Percentiles rank a stretch among this genome's conserved stretches.
Conservation (phyloP, 2,797 vertebrate genomes). For the Siniperca undulata region DNA sequence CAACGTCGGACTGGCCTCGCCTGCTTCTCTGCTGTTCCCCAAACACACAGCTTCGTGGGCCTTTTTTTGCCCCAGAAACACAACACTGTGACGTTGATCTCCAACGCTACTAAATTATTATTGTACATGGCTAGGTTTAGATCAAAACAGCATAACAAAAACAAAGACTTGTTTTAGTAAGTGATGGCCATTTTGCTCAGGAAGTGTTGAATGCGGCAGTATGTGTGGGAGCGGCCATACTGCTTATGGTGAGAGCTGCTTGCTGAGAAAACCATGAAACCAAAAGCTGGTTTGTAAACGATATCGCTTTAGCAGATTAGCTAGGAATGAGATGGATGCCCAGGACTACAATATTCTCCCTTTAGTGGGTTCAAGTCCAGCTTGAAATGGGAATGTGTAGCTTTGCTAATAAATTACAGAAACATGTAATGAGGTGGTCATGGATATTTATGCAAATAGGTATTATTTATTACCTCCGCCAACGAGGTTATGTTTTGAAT, state of each 20-base stretch:
- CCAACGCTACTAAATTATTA: slow-evolving; percentile 35
- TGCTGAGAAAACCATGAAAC: slow-evolving; percentile 64
- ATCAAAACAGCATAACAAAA: slow-evolving; percentile 73
- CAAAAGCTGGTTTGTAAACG: slow-evolving; percentile 68
- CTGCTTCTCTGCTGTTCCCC: slow-evolving; percentile 66
- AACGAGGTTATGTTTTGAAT: background rate
- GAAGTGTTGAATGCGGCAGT: slow-evolving; percentile 81
- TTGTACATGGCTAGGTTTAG: slow-evolving; percentile 40
- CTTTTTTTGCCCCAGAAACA: slow-evolving; percentile 74
- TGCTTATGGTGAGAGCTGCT: slow-evolving; percentile 74
- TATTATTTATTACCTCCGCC: background rate
- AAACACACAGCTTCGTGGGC: slow-evolving; percentile 84
- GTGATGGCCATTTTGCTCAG: slow-evolving; percentile 73
- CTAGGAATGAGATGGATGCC: slow-evolving; percentile 65
- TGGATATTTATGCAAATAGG: slow-evolving; percentile 4
- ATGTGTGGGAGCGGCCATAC: slow-evolving; percentile 78
- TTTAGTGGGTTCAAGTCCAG: slow-evolving; percentile 5
- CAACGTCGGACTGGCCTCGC: slow-evolving; percentile 64
- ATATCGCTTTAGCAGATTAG: slow-evolving; percentile 82
- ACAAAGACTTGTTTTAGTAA: slow-evolving; percentile 72
- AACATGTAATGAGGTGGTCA: background rate
- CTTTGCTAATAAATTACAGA: background rate
- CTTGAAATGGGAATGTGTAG: slow-evolving; percentile 3
- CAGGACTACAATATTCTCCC: slow-evolving; percentile 4
- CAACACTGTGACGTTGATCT: slow-evolving; percentile 58